These are phyloP conservation scores for Tragopan temminckii DNA, from an alignment of 2,797 vertebrate species.

Conservation along the genomic window DNA sequence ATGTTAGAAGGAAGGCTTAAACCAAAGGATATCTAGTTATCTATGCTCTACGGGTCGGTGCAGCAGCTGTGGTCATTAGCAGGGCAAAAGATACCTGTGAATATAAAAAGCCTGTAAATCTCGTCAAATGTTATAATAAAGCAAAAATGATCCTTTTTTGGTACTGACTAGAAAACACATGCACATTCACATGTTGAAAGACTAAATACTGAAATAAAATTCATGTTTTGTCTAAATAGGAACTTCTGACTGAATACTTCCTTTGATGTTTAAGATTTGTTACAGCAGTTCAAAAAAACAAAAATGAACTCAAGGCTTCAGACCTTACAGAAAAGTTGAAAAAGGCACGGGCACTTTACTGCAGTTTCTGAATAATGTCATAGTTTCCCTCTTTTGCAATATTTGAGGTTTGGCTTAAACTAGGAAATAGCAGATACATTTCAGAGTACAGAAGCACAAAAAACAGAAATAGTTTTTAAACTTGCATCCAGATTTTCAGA, in stretches of 20 bases:
- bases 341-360: neutral
- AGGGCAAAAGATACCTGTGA: neutral
- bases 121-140: neutral
- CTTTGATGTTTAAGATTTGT: neutral
- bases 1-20: neutral
- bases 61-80: fast-evolving
- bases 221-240: neutral
- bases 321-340: neutral
- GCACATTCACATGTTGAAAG: neutral
- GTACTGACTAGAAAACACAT: neutral
- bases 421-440: neutral
- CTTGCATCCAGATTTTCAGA: neutral
- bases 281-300: neutral
- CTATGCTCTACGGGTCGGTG: neutral
- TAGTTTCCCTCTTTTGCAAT: neutral
- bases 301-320: neutral
- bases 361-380: neutral
- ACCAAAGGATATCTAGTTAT: neutral
- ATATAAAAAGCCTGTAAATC: fast-evolving
- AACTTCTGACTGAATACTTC: neutral
- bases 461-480: neutral
- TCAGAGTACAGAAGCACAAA: neutral
- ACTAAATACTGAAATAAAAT: slow-evolving; percentile 22
- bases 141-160: neutral
- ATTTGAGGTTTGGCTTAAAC: neutral